Conservation (phyloP, 37 sponge, comb jelly and placozoan genomes). For the Hexactinellida sp. region DNA sequence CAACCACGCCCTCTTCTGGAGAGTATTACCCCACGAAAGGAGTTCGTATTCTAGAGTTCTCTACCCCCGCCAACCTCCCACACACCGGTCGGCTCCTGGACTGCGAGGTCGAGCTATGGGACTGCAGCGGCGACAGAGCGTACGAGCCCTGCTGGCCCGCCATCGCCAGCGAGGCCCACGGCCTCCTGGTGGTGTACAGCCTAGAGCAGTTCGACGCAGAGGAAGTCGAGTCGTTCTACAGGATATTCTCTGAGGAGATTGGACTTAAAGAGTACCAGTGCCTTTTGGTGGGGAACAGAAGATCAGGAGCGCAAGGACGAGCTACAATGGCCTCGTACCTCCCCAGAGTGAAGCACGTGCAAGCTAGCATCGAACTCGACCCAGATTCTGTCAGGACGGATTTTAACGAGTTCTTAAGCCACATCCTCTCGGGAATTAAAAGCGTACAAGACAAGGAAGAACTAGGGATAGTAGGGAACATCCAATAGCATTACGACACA, state of each 20-base stretch:
- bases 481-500: background rate
- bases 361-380: background rate
- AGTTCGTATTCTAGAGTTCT: conserved; percentile 27
- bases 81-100: background rate
- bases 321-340: background rate
- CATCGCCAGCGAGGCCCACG: conserved; percentile 19
- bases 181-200: conserved; percentile 19
- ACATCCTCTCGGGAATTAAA: background rate
- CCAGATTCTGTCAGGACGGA: background rate
- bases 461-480: conserved; percentile 4
- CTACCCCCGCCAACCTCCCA: background rate
- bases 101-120: conserved; percentile 27
- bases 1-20: conserved; percentile 23
- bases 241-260: background rate
- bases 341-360: background rate
- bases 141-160: conserved; percentile 34
- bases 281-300: background rate
- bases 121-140: conserved; percentile 24
- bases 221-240: background rate
- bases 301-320: background rate
- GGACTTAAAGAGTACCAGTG: background rate
- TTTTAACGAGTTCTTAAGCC: background rate
- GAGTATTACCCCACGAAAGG: conserved; percentile 31
- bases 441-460: conserved; percentile 4
- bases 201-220: conserved; percentile 6